Evolutionary conservation across 2,888 invertebrate species (phyloP).

Genomic region (Ochropleura leucogaster): DNA sequence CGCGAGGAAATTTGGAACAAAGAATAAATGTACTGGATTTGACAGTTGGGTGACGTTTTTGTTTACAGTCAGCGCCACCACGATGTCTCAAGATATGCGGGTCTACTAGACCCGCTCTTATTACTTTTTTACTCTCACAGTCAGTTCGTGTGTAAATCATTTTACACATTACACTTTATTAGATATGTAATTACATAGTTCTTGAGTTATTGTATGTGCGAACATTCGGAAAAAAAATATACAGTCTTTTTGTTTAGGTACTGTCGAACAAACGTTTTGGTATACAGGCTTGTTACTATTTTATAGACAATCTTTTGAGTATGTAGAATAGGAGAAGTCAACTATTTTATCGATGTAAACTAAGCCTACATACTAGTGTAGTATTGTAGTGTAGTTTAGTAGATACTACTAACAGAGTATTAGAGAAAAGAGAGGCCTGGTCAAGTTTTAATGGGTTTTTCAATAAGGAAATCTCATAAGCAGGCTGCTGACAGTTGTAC

Average conservation of each 20-base stretch:
- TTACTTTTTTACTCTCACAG: constrained; percentile 61
- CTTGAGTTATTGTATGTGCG: constrained; percentile 74
- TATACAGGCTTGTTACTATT: neutral
- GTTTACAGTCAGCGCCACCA: no score
- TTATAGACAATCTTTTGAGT: neutral
- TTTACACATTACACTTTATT: constrained; percentile 73
- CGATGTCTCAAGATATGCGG: neutral
- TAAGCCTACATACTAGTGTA: neutral
- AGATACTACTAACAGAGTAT: no score
- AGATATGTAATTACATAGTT: constrained; percentile 72
- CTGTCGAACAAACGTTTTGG: neutral
- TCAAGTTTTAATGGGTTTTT: neutral
- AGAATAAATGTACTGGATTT: no score
- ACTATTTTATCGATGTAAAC: neutral
- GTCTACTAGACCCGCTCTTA: constrained; percentile 32
- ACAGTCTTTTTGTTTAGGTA: constrained; percentile 1
- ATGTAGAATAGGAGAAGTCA: neutral
- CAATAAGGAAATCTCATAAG: neutral
- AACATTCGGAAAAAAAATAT: constrained; percentile 62
- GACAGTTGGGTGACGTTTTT: no score
- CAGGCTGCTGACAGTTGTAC: neutral
- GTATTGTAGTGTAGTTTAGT: no score
- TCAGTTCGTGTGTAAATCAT: constrained; percentile 70
- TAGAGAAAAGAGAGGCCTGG: neutral
- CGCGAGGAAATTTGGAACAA: no score